phyloP scores from a whole-genome alignment of 2,113 vertebrate genomes.

The Mustela lutreola region DNA sequence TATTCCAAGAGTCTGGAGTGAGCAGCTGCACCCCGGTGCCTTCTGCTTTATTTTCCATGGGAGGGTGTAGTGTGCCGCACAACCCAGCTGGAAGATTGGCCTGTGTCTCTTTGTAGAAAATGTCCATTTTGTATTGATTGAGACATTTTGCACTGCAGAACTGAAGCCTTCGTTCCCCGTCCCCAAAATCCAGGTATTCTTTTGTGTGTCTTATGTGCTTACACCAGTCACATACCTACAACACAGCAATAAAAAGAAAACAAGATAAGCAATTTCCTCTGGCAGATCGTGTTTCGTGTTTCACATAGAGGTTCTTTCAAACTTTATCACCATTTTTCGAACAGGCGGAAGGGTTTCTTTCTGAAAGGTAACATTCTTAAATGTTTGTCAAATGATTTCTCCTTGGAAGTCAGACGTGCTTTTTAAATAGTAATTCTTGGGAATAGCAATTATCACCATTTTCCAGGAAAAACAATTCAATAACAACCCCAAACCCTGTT shows the following conservation, averaged over 20 bases:
- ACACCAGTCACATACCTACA: conserved; percentile 99
- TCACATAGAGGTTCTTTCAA: conserved; percentile 78
- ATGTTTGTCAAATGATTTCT: conserved; percentile 38
- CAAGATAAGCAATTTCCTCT: conserved; percentile 85
- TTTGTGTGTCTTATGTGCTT: conserved; percentile 99
- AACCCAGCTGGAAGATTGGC: conserved; percentile 97
- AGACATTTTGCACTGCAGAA: conserved; percentile 99
- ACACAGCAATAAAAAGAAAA: conserved; percentile 87
- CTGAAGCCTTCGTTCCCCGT: conserved; percentile 98
- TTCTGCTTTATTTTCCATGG: conserved; percentile 94
- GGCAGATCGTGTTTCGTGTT: conserved; percentile 68
- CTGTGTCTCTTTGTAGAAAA: conserved; percentile 99
- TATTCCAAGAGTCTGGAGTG: conserved; percentile 99
- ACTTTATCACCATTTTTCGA: conserved; percentile 77
- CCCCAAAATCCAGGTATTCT: conserved; percentile 99
- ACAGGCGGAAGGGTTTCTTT: conserved; percentile 70
- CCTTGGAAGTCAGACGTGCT: neutral
- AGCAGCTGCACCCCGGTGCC: conserved; percentile 96
- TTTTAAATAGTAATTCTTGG: conserved; percentile 53
- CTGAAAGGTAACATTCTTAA: conserved; percentile 63
- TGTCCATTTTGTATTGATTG: conserved; percentile 99
- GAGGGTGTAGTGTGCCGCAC: conserved; percentile 94
- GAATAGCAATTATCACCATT: conserved; percentile 21
- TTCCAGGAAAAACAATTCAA: neutral
- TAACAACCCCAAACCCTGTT: neutral